Percentiles rank a stretch among this genome's conserved stretches.
Evolutionary conservation across 53 echinoderm and acorn worm genomes (phyloP).

Genomic region (Crossaster papposus): DNA sequence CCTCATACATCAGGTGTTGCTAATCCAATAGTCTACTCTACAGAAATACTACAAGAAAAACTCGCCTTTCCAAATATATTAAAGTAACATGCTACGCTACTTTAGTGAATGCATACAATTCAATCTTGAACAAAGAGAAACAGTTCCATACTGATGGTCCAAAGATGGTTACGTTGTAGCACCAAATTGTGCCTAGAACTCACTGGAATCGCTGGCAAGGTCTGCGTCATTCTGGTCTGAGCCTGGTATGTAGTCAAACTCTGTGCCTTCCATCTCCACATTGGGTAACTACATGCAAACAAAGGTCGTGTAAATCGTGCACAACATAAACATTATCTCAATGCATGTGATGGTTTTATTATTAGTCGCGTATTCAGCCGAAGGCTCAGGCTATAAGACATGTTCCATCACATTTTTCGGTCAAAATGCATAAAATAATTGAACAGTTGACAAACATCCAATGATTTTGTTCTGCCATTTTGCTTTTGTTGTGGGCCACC

Average conservation of each 20-base stretch:
- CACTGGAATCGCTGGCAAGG: slow-evolving; percentile 70
- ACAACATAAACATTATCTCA: neutral
- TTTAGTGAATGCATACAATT: neutral
- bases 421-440: too few species aligned
- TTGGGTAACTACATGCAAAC: slow-evolving; percentile 73
- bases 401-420: too few species aligned
- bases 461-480: too few species aligned
- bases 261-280: slow-evolving; percentile 82
- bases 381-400: too few species aligned
- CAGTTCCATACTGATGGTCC: neutral
- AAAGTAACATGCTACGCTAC: neutral
- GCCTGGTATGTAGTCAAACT: slow-evolving; percentile 87
- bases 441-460: too few species aligned
- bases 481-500: too few species aligned
- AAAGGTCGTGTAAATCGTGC: neutral
- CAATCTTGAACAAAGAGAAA: too few species aligned
- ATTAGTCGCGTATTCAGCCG: too few species aligned
- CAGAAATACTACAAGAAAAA: neutral
- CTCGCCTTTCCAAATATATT: neutral
- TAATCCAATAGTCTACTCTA: neutral
- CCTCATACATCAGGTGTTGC: too few species aligned
- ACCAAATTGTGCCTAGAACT: slow-evolving; percentile 18
- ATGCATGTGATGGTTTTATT: neutral
- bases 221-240: slow-evolving; percentile 86
- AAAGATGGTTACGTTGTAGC: neutral